phyloP scores from a whole-genome alignment of 1,140 invertebrate species.

The Bacillus rossius region DNA sequence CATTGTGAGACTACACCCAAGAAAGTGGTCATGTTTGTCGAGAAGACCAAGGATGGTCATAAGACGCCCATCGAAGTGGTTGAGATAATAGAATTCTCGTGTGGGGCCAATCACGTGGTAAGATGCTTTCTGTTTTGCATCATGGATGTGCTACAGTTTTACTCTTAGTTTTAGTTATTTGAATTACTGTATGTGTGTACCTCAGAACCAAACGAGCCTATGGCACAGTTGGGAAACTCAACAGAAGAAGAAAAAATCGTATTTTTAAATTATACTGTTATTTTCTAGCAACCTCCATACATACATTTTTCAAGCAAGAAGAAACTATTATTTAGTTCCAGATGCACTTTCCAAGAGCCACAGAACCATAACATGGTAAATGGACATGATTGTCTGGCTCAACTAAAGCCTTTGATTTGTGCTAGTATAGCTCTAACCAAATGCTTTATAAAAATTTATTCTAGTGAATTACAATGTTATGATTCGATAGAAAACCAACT shows the following conservation, averaged over 20 bases:
- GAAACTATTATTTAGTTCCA: too few relatives aligned
- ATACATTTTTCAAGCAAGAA: too few relatives aligned
- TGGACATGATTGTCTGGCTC: too few relatives aligned
- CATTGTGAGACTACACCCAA: constrained; percentile 81
- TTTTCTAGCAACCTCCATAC: neutral
- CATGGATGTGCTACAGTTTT: neutral
- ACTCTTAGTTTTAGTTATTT: neutral
- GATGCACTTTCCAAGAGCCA: too few relatives aligned
- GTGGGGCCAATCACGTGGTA: constrained; percentile 87
- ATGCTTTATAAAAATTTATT: too few relatives aligned
- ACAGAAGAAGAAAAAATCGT: neutral
- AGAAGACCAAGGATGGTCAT: constrained; percentile 83
- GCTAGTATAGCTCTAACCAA: too few relatives aligned
- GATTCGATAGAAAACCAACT: too few relatives aligned
- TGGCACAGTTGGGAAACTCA: too few relatives aligned
- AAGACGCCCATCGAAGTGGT: constrained; percentile 77
- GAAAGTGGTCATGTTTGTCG: constrained; percentile 78
- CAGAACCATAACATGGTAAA: too few relatives aligned
- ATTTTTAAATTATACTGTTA: neutral
- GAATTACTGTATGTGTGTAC: neutral
- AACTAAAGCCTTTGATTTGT: too few relatives aligned
- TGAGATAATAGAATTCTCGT: constrained; percentile 83
- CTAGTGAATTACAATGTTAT: too few relatives aligned
- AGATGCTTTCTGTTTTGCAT: constrained; percentile 25
- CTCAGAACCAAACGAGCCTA: too few relatives aligned